Base-by-base conservation (phyloP, 2,113 vertebrate species). In the Passer domesticus region DNA sequence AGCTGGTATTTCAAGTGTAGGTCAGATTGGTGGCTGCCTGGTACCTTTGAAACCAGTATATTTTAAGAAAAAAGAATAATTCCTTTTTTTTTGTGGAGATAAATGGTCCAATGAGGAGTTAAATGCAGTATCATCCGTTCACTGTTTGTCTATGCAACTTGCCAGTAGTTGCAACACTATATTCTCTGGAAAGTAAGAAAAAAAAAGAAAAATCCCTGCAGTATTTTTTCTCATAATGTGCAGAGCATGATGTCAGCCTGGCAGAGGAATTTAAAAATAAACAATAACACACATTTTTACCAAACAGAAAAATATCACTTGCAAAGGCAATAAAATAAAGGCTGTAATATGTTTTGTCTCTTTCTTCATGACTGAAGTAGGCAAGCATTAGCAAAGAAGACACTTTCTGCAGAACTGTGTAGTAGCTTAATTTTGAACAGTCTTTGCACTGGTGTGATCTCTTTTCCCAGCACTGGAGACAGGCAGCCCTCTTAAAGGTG, bases 261-360 rank as follows among this genome's bases (percentile, higher is more conserved):
- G 87, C 87, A 89, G 59, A 90, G 63, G 83, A 94, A 91, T 94
- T 89, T 56, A 62, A 87, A 95, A 96, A 96, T 87, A 96, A 95
- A 93, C 77, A 96, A 59, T 81, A 93, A 68, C n/a, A 91, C 81
- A 70, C 46, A 46, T 89, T 95, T 93, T 95, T 89, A 85, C 56
- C 72, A 92, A 92, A 87, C 35, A 81, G 55, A 85, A 83, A 87
- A 93, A 84, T 52, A 75, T 35, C 56, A 60, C 63, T 94, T 79
- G 33, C 55, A 83, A 89, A 87, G 63, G 52, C 60, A 92, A 74
- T 82, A 89, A 89, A 83, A 73, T 55, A 73, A 24, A 2, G 2
- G 12, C 6, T 73, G 56, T 17, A 63, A 44, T 44, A 31, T 25
- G 15, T 74, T 87, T 80, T 92, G 64, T 47, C 41, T 89, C 70